phyloP scores from a whole-genome alignment of 2,113 vertebrate species.

The Bos javanicus region DNA sequence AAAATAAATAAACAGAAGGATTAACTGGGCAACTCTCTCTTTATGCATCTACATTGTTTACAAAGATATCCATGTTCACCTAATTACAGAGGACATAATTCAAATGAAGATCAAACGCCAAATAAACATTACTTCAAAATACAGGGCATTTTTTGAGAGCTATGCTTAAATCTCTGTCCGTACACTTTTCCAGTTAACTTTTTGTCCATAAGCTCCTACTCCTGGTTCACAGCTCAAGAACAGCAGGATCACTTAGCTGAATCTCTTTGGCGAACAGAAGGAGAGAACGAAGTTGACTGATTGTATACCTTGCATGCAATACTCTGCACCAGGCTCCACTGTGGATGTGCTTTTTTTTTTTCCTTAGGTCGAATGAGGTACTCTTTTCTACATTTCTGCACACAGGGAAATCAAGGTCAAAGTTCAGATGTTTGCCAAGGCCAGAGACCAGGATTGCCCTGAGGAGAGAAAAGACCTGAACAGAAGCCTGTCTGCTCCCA shows the following conservation, averaged over 20 bases:
- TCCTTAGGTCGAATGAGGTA: not conserved
- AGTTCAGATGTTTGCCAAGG: not conserved
- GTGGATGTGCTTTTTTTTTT: not conserved
- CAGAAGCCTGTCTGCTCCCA: not conserved
- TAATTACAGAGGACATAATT: not conserved
- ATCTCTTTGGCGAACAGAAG: not conserved
- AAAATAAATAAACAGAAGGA: not conserved
- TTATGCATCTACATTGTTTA: not conserved
- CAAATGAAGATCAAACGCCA: not conserved
- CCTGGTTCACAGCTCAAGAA: not conserved
- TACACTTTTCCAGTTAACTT: not conserved
- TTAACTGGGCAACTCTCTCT: not conserved
- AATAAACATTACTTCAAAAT: not conserved
- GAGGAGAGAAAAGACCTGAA: not conserved
- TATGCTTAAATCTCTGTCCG: not conserved
- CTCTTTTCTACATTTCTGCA: not conserved
- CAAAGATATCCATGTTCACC: not conserved
- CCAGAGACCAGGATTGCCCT: fast-evolving
- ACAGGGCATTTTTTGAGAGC: not conserved
- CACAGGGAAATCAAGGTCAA: not conserved
- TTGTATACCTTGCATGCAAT: fast-evolving
- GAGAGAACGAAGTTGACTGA: not conserved
- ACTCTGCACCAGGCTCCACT: fast-evolving
- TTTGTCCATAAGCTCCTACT: not conserved
- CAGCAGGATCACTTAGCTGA: not conserved